phyloP scores from a whole-genome alignment of 2,888 invertebrate species.

The Alsophila aescularia region DNA sequence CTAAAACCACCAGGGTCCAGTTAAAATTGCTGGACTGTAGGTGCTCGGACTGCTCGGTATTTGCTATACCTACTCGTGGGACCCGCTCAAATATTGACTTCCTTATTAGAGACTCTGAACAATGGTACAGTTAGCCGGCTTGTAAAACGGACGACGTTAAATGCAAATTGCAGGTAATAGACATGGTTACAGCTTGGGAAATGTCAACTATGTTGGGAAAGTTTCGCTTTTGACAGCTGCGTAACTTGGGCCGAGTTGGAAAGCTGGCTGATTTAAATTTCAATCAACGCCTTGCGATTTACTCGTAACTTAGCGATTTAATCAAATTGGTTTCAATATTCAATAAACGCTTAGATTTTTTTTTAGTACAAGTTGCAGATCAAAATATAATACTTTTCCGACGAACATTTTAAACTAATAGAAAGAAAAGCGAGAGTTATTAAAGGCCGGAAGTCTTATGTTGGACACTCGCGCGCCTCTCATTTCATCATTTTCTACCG shows the following conservation, averaged over 20 bases:
- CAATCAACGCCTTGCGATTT: not conserved
- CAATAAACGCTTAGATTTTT: no score
- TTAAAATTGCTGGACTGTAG: slow-evolving; percentile 15
- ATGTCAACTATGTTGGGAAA: slow-evolving; percentile 28
- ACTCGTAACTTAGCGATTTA: no score
- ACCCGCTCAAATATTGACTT: slow-evolving; percentile 77
- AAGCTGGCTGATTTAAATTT: slow-evolving; percentile 4
- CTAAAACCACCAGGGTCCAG: slow-evolving; percentile 2
- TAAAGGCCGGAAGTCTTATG: slow-evolving; percentile 64
- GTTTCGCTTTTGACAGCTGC: slow-evolving; percentile 15
- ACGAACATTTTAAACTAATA: slow-evolving; percentile 57
- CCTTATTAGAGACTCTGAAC: slow-evolving; percentile 77
- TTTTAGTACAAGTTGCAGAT: slow-evolving; percentile 34
- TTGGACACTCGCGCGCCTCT: slow-evolving; percentile 55
- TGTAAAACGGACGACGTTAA: slow-evolving; percentile 65
- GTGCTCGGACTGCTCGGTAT: slow-evolving; percentile 60
- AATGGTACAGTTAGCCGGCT: slow-evolving; percentile 65
- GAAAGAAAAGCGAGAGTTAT: slow-evolving; percentile 53
- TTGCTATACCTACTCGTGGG: slow-evolving; percentile 46
- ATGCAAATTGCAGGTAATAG: slow-evolving; percentile 39
- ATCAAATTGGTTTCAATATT: no score
- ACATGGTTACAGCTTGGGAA: slow-evolving; percentile 40
- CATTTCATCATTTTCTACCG: slow-evolving; percentile 51
- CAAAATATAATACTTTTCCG: slow-evolving; percentile 52
- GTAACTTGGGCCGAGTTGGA: slow-evolving; percentile 7